phyloP scores from a whole-genome alignment of 2,888 invertebrate genomes.

The Eremobia ochroleuca region DNA sequence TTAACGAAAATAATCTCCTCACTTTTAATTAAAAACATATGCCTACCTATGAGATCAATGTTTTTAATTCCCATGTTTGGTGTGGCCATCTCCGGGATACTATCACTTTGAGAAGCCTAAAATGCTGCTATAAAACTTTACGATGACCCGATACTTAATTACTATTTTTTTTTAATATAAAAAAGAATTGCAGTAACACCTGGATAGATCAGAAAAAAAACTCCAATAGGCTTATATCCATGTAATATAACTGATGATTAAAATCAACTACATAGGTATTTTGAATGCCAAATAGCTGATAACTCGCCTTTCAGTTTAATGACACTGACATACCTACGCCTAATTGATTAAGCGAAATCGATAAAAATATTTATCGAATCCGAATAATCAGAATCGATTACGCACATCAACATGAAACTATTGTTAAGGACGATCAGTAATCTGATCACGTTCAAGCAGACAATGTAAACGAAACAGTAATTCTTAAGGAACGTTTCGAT shows the following conservation, averaged over 20 bases:
- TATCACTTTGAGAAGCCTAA: conserved; percentile 20
- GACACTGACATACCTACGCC: conserved; percentile 18
- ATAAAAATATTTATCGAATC: conserved; percentile 54
- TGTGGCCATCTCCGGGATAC: conserved; percentile 25
- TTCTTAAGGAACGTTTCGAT: conserved; percentile 66
- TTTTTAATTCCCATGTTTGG: conserved; percentile 17
- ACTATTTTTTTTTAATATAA: conserved; percentile 16
- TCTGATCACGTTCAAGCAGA: conserved; percentile 57
- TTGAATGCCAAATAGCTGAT: conserved; percentile 16
- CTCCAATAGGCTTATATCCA: not conserved
- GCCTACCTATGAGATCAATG: conserved; percentile 8
- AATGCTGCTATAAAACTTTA: conserved; percentile 42
- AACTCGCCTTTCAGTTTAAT: conserved; percentile 22
- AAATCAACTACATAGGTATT: not conserved
- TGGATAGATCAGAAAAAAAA: conserved; percentile 18
- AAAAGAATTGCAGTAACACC: conserved; percentile 20
- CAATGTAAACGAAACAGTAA: conserved; percentile 65
- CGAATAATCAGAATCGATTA: conserved; percentile 52
- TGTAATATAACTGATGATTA: not conserved
- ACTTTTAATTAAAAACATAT: conserved; percentile 18
- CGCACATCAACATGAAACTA: conserved; percentile 47
- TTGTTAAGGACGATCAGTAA: conserved; percentile 50
- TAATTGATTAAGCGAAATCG: conserved; percentile 45
- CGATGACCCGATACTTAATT: conserved; percentile 21
- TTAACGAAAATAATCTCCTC: not conserved